Conservation (phyloP, 2,113 vertebrate genomes). For the Lepus timidus region DNA sequence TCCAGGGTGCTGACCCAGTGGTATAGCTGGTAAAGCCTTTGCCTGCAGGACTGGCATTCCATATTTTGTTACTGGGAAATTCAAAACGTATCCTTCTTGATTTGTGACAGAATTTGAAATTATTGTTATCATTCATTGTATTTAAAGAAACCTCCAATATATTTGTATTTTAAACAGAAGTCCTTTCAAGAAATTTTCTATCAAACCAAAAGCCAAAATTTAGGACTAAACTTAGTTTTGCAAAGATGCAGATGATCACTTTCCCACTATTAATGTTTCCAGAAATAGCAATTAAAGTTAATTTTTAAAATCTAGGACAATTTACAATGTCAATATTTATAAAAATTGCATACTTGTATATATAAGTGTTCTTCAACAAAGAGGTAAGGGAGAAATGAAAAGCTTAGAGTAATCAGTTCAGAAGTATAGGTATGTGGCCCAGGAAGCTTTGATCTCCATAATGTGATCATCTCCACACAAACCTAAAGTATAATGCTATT, state of each 20-base stretch:
- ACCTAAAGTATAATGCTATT: neutral
- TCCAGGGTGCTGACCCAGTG: no score
- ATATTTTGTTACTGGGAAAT: neutral
- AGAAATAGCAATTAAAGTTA: neutral
- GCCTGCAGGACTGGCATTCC: no score
- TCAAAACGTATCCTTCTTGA: neutral
- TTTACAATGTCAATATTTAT: neutral
- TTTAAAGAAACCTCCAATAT: neutral
- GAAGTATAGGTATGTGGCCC: neutral
- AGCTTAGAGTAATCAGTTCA: neutral
- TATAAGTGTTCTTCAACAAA: neutral
- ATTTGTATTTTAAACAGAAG: neutral
- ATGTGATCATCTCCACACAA: neutral
- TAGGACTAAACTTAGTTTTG: neutral
- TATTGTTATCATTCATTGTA: neutral
- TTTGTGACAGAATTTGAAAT: constrained; percentile 10
- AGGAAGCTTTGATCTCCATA: neutral
- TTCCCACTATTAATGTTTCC: constrained; percentile 34
- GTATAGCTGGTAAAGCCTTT: no score
- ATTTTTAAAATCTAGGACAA: neutral
- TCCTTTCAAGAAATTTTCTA: constrained; percentile 1
- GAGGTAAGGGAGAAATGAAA: neutral
- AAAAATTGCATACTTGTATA: neutral
- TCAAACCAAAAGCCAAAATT: constrained; percentile 33
- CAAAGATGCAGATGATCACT: neutral